These are phyloP conservation scores for Monopis laevigella DNA, from an alignment of 2,888 invertebrate genomes.

Conservation along the genomic window DNA sequence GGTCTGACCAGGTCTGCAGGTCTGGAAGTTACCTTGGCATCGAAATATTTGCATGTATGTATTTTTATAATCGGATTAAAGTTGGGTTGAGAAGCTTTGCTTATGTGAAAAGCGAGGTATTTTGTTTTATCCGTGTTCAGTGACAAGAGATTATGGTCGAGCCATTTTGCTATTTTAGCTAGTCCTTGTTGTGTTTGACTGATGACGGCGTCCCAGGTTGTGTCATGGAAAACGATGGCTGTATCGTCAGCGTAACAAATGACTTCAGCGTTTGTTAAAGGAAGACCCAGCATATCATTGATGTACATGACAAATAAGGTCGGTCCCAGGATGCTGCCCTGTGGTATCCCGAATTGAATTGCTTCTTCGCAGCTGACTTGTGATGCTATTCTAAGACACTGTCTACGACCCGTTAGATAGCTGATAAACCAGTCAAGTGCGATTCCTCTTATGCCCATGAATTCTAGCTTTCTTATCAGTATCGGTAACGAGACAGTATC, in stretches of 20 bases:
- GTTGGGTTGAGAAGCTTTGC: not conserved
- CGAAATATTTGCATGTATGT: conserved; percentile 2
- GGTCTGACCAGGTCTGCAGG: too few relatives aligned
- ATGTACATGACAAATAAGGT: too few relatives aligned
- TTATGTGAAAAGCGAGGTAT: conserved; percentile 6
- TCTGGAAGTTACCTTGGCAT: too few relatives aligned
- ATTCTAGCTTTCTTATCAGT: too few relatives aligned
- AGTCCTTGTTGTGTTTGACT: not conserved
- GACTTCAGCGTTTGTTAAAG: conserved; percentile 3
- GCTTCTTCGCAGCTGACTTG: too few relatives aligned
- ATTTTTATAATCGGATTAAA: not conserved
- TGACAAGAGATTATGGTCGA: not conserved
- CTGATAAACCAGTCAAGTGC: too few relatives aligned
- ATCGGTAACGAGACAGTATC: too few relatives aligned
- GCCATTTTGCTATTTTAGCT: not conserved
- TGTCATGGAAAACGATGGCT: conserved; percentile 7
- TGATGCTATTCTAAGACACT: too few relatives aligned
- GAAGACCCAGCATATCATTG: not conserved
- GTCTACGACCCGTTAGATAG: too few relatives aligned
- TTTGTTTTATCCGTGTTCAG: conserved; percentile 11
- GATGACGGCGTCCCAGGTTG: conserved; percentile 3
- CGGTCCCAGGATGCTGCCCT: too few relatives aligned
- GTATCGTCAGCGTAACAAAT: conserved; percentile 14
- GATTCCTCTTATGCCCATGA: too few relatives aligned
- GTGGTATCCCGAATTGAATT: too few relatives aligned